These are phyloP conservation scores for Amblyteles armatorius DNA, from an alignment of 2,888 invertebrate genomes.

Conservation along the genomic window DNA sequence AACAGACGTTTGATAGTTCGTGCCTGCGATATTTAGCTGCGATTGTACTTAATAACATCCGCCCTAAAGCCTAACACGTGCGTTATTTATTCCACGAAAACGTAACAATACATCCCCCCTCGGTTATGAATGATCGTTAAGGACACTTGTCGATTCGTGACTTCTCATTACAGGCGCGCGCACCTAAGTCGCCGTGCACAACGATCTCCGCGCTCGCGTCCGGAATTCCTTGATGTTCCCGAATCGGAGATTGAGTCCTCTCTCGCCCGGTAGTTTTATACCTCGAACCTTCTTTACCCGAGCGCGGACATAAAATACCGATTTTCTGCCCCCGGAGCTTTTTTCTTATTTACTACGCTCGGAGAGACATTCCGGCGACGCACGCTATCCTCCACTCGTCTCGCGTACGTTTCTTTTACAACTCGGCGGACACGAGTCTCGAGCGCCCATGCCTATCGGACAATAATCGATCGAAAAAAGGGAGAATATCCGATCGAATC, in stretches of 20 bases:
- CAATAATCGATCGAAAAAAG: conserved; percentile 28
- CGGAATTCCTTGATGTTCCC: conserved; percentile 39
- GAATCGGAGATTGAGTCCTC: conserved; percentile 59
- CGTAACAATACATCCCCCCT: conserved; percentile 30
- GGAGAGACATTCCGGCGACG: conserved; percentile 36
- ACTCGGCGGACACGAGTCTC: background rate
- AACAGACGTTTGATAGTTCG: too few species aligned
- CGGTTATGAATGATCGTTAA: conserved; percentile 69
- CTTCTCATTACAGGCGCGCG: conserved; percentile 64
- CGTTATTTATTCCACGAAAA: too few species aligned
- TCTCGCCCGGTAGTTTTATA: background rate
- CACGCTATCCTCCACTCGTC: conserved; percentile 2
- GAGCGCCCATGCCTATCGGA: background rate
- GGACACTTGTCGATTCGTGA: conserved; percentile 69
- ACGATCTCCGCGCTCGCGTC: conserved; percentile 31
- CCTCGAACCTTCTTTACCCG: conserved; percentile 30
- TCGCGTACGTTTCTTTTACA: conserved; percentile 27
- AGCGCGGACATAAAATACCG: conserved; percentile 59
- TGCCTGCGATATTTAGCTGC: too few species aligned
- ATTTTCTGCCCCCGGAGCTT: conserved; percentile 47
- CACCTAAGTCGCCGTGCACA: background rate
- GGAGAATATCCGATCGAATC: background rate
- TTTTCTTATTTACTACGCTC: conserved; percentile 39
- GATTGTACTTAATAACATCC: too few species aligned
- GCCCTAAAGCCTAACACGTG: too few species aligned